Percentiles rank a stretch among this genome's conserved stretches.
phyloP scores from a whole-genome alignment of 2,113 vertebrate species.

The Myanophis thanlyinensis region DNA sequence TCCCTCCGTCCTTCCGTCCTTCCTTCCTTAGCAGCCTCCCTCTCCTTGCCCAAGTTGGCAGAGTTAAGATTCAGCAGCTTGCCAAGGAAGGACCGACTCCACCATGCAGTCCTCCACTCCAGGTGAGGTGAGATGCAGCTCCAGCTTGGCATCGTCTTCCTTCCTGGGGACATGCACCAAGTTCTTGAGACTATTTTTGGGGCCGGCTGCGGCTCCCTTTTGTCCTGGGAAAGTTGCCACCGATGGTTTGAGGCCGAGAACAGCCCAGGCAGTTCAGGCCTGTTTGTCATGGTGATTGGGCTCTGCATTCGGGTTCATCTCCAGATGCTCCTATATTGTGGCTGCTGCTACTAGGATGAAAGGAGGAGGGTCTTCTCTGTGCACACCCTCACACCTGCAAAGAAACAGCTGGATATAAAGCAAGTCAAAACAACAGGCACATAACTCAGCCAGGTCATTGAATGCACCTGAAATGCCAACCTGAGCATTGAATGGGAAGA shows the following conservation, averaged over 20 bases:
- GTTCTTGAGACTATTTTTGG: not conserved
- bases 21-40: not conserved
- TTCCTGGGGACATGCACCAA: not conserved
- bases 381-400: not conserved
- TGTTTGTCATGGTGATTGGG: not conserved
- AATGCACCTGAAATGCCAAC: not conserved
- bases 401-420: not conserved
- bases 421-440: not conserved
- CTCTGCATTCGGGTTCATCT: not conserved
- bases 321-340: not conserved
- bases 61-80: not conserved
- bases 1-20: not conserved
- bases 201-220: not conserved
- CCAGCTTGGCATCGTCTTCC: not conserved
- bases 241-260: not conserved
- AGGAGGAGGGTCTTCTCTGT: not conserved
- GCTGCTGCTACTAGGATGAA: not conserved
- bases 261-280: no score
- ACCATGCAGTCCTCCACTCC: not conserved
- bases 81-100: not conserved
- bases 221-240: not conserved
- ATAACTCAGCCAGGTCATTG: not conserved
- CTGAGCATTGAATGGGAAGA: not conserved
- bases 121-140: not conserved
- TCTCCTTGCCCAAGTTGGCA: not conserved